phyloP scores from a whole-genome alignment of 1,140 invertebrate species.

The Bombyx mandarina region DNA sequence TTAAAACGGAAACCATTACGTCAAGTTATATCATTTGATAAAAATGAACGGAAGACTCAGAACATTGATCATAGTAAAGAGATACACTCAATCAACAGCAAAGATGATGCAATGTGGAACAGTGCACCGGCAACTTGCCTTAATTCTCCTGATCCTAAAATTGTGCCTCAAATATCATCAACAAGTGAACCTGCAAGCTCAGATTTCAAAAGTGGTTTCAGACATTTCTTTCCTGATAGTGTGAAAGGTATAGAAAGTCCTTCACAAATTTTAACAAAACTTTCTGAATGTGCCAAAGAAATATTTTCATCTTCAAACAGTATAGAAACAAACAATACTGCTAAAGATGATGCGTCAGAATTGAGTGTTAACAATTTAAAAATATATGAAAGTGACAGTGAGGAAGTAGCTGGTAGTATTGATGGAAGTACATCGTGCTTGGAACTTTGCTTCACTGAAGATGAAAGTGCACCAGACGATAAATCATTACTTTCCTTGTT shows the following conservation, averaged over 20 bases:
- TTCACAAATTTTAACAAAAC: conserved; percentile 57
- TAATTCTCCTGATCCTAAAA: conserved; percentile 71
- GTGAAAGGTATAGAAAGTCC: conserved; percentile 59
- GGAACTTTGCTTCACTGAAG: conserved; percentile 64
- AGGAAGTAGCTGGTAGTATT: conserved; percentile 59
- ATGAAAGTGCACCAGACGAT: conserved; percentile 49
- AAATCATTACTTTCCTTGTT: conserved; percentile 40
- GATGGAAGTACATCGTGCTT: conserved; percentile 63
- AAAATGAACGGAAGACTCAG: conserved; percentile 55
- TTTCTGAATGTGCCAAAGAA: conserved; percentile 68
- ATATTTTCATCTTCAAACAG: conserved; percentile 63
- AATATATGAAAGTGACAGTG: conserved; percentile 65
- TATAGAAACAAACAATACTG: conserved; percentile 47
- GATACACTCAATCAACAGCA: conserved; percentile 30
- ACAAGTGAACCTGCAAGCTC: conserved; percentile 62
- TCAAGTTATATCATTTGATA: conserved; percentile 68
- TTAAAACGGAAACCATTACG: conserved; percentile 55
- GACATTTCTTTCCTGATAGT: conserved; percentile 63
- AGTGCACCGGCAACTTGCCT: conserved; percentile 77
- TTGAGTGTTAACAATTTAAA: conserved; percentile 59
- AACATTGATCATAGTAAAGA: conserved; percentile 17
- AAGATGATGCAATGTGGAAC: conserved; percentile 39
- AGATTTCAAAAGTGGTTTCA: conserved; percentile 44
- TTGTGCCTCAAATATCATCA: conserved; percentile 34
- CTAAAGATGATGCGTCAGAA: conserved; percentile 57